Conservation (phyloP, 1,140 invertebrate species). For the Drosophila ohnishii region DNA sequence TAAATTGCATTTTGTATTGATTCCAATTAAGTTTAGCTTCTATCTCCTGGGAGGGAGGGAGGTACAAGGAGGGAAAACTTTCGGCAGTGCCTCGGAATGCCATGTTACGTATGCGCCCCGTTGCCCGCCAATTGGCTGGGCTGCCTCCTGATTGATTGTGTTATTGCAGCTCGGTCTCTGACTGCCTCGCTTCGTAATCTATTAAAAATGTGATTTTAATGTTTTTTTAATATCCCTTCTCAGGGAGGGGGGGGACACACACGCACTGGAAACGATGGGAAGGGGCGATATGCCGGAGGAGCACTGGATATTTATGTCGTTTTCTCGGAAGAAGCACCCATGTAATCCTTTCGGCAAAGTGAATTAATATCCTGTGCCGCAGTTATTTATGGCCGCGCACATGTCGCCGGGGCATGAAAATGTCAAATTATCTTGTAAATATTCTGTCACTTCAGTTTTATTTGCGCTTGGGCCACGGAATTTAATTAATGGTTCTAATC, state of each 20-base stretch:
- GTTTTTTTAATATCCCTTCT: slow-evolving; percentile 59
- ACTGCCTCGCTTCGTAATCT: slow-evolving; percentile 40
- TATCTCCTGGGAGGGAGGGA: neutral
- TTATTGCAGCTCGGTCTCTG: slow-evolving; percentile 28
- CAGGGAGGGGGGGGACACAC: neutral
- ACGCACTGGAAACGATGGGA: slow-evolving; percentile 5
- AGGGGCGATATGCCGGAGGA: slow-evolving; percentile 25
- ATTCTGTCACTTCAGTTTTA: slow-evolving; percentile 48
- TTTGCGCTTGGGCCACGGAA: slow-evolving; percentile 2
- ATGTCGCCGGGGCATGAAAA: slow-evolving; percentile 44
- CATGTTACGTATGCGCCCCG: slow-evolving; percentile 47
- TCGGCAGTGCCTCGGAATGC: slow-evolving; percentile 3
- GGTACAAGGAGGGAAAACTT: slow-evolving; percentile 14
- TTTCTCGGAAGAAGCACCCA: slow-evolving; percentile 2
- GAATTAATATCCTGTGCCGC: slow-evolving; percentile 22
- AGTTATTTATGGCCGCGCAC: slow-evolving; percentile 37
- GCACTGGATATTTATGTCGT: slow-evolving; percentile 52
- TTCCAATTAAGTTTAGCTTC: slow-evolving; percentile 54
- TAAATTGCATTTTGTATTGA: slow-evolving; percentile 67
- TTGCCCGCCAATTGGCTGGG: slow-evolving; percentile 39
- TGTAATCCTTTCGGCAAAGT: slow-evolving; percentile 46
- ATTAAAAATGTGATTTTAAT: slow-evolving; percentile 73
- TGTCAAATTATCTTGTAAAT: slow-evolving; percentile 49
- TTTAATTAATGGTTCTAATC: slow-evolving; percentile 59
- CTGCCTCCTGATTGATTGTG: slow-evolving; percentile 49